phyloP scores from a whole-genome alignment of 2,888 invertebrate genomes.

The Drosophila mayaguana region DNA sequence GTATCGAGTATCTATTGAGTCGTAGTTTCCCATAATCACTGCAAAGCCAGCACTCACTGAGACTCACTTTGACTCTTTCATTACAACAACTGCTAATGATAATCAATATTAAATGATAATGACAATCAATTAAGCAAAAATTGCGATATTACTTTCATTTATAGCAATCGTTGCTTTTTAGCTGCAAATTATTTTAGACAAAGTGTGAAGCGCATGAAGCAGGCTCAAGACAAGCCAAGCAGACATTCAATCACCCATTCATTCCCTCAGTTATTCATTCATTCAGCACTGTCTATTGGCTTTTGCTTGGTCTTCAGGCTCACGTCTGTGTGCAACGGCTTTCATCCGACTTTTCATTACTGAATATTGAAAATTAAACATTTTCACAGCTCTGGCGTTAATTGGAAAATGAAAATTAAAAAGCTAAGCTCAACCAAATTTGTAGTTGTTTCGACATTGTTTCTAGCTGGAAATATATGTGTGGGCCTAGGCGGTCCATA shows the following conservation, averaged over 20 bases:
- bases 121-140: constrained; percentile 32
- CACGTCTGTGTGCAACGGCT: constrained; percentile 19
- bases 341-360: constrained; percentile 32
- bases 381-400: constrained; percentile 57
- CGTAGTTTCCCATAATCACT: too few species aligned
- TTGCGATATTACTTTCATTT: constrained; percentile 50
- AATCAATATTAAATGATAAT: constrained; percentile 17
- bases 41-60: background rate
- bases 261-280: constrained; percentile 9
- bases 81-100: background rate
- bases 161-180: constrained; percentile 36
- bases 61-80: background rate
- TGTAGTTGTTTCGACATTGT: constrained; percentile 24
- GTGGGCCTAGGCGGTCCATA: constrained; percentile 12
- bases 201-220: constrained; percentile 37
- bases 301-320: constrained; percentile 25
- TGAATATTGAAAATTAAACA: constrained; percentile 45
- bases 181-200: constrained; percentile 27
- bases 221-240: constrained; percentile 21
- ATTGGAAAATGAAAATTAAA: constrained; percentile 44
- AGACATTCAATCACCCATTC: constrained; percentile 12
- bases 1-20: too few species aligned
- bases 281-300: constrained; percentile 3
- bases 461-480: background rate
- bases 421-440: background rate